Base-by-base conservation (phyloP, 2,797 vertebrate species). In the Dipus sagitta region DNA sequence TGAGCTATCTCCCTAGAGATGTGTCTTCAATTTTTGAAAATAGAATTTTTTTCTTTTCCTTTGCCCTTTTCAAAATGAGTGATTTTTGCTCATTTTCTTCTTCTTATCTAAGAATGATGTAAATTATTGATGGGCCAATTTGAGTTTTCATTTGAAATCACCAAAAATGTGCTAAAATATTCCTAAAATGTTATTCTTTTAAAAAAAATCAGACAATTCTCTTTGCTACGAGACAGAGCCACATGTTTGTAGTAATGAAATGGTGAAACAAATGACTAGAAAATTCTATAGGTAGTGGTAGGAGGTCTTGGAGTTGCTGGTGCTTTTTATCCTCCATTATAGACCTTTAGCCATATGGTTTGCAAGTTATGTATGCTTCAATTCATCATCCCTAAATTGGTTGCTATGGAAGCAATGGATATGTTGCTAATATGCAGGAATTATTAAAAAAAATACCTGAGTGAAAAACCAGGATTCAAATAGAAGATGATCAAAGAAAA, bases 91-190 rank as follows among this genome's bases (percentile, higher is more conserved):
- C 3, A 10, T 86, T 95, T 90, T 78, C 86, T 47, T 58, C 24
- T 82, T 26, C 6, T 14, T 5, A 20, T 76, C n/a, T 88, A 90
- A 84, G 17, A 90, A 75, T 64, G 17, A 4, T 10, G 30, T 89
- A 58, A 74, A 52, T 87, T 85, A 79, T 17, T 92, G 21, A 58
- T 60, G 32, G 15, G 13, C 28, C 26, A 21, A 21, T 21, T 72
- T 86, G 9, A 20, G 20, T 86, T 93, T 92, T 79, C 17, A 83
- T 86, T 86, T 88, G 32, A 95, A 86, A 90, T 79, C 38, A 76
- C 4, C 1, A 15, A 24, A 58, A 87, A 80, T 28, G 67, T 3
- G 3, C 42, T 6, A 94, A 88, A 81, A 83, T 70, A 93, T n/a
- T 86, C 94, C 32, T 0, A 90, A 92, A 94, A 58, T 3, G 54